Evolutionary conservation across 2,888 invertebrate species (phyloP), one percentile per base, ranked within the genome.

Genomic region (Junonia oenone): DNA sequence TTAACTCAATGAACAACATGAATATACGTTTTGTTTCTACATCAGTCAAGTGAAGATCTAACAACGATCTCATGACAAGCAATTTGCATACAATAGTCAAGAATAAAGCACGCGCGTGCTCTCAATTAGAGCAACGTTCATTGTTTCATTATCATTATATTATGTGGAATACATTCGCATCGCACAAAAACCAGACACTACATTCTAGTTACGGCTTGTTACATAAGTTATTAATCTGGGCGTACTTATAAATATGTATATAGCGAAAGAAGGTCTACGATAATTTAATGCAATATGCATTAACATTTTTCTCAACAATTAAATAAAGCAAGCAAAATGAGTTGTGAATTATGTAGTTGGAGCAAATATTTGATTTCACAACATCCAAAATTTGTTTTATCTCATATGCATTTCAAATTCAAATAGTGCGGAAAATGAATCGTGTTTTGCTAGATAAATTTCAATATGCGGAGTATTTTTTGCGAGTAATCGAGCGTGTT

Each of bases 21-120:
- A 45, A 31, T 33, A 31, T 31, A 22, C 47, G 27, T 47, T 55
- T 55, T 46, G 38, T 50, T 55, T 43, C 27, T 27, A 51, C 45
- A 51, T 37, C 50, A 45, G 47, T 45, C 54, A 61, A 51, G 47
- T 49, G 40, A 17, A 48, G 56, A 45, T 50, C 29, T 47, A 57
- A 47, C 53, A 54, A 45, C 51, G 45, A 59, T 60, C 53, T 58
- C 56, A 55, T 51, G 53, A 53, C 49, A 54, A 26, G 52, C 55
- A 69, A 83, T 88, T 87, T 76, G 68, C 84, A 87, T 81, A 87
- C 88, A 88, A 88, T 88, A 69, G 76, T 63, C 55, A 63, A 63
- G 75, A 69, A 72, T 76, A 76, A 73, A 72, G 76, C 78, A 76
- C 76, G 83, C 85, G 78, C 86, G 86, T 84, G 88, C 82, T 76